phyloP scores from a whole-genome alignment of 2,888 invertebrate genomes.

The Cheilosia vulpina region DNA sequence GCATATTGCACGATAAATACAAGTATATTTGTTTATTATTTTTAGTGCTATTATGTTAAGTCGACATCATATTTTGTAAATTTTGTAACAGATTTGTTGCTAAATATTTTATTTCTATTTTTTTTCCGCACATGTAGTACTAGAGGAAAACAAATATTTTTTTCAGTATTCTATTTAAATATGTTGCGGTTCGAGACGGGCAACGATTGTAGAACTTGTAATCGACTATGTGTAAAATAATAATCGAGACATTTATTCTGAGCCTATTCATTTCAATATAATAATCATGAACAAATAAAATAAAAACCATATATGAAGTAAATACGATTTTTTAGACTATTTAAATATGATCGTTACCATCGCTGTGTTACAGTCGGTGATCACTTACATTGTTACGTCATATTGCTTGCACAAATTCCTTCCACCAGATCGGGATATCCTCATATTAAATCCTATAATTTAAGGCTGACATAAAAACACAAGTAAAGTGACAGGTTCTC shows the following conservation, averaged over 20 bases:
- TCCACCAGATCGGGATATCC: no score
- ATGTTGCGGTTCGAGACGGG: slow-evolving; percentile 10
- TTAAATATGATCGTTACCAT: not conserved
- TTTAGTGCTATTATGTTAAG: slow-evolving; percentile 15
- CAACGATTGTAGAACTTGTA: slow-evolving; percentile 40
- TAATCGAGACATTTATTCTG: slow-evolving; percentile 36
- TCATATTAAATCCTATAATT: no score
- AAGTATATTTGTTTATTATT: slow-evolving; percentile 67
- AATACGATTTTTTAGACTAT: not conserved
- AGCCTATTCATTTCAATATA: slow-evolving; percentile 36
- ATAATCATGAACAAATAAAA: slow-evolving; percentile 17
- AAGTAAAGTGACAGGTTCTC: no score
- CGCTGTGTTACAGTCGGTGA: not conserved
- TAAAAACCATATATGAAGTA: not conserved
- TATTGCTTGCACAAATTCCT: no score
- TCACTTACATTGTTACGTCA: no score
- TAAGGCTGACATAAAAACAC: no score
- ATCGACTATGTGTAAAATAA: slow-evolving; percentile 1
- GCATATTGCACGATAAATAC: slow-evolving; percentile 77
- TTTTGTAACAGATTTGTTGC: slow-evolving; percentile 2
- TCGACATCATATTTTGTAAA: slow-evolving; percentile 19
- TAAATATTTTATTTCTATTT: slow-evolving; percentile 1
- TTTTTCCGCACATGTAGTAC: slow-evolving; percentile 34
- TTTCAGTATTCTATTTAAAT: slow-evolving; percentile 28
- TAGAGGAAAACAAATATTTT: not conserved